Evolutionary conservation across 1,140 invertebrate genomes (phyloP).

Genomic region (Zeugodacus cucurbitae): DNA sequence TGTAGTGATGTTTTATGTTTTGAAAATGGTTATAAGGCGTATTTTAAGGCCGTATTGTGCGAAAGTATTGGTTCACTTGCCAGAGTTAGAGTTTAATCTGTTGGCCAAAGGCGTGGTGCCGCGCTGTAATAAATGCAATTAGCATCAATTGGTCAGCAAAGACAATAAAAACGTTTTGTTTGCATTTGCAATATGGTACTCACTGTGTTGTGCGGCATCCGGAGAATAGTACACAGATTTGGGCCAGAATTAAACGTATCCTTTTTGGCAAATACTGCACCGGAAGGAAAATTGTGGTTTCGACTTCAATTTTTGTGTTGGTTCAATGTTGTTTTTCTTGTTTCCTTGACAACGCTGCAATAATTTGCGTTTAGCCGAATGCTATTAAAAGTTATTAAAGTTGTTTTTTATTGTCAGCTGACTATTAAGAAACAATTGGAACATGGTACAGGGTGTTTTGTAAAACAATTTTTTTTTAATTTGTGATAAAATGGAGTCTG

Average conservation of each 20-base stretch:
- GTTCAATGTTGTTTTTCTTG: conserved; percentile 14
- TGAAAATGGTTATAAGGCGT: neutral
- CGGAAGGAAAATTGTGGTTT: conserved; percentile 8
- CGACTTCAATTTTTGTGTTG: neutral
- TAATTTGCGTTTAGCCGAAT: conserved; percentile 14
- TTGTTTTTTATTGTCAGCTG: conserved; percentile 21
- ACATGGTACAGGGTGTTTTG: neutral
- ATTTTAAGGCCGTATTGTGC: conserved; percentile 21
- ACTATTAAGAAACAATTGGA: neutral
- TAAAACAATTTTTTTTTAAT: neutral
- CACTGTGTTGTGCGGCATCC: neutral
- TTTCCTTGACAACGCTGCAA: conserved; percentile 34
- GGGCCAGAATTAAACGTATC: neutral
- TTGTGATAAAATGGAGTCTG: too few species aligned
- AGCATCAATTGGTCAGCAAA: neutral
- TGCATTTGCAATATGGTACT: conserved; percentile 6
- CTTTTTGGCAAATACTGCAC: neutral
- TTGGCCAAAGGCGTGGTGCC: conserved; percentile 3
- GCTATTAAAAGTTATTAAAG: neutral
- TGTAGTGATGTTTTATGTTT: neutral
- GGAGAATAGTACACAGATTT: neutral
- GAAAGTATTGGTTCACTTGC: neutral
- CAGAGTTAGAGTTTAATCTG: neutral
- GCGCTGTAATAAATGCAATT: conserved; percentile 15
- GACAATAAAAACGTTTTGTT: neutral